Conservation (phyloP, 1,140 invertebrate genomes). For the Ceratoteleas bidentatus region DNA sequence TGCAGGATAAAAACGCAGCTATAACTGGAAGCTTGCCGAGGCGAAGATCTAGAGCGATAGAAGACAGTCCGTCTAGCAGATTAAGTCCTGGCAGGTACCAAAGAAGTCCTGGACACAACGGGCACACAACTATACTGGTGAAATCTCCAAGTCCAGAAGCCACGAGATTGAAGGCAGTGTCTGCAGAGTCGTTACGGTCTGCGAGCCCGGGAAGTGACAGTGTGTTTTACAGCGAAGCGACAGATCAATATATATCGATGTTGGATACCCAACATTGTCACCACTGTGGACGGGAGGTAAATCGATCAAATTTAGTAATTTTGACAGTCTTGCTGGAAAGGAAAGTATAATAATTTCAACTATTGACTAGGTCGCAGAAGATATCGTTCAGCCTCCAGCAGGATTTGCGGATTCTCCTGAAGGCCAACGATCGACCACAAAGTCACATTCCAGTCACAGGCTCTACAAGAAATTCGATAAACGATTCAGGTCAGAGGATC, state of each 20-base stretch:
- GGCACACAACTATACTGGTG: slow-evolving; percentile 71
- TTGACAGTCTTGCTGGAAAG: slow-evolving; percentile 25
- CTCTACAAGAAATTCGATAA: slow-evolving; percentile 92
- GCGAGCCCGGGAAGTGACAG: slow-evolving; percentile 93
- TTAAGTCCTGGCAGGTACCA: slow-evolving; percentile 76
- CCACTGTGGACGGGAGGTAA: slow-evolving; percentile 89
- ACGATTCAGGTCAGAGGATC: slow-evolving; percentile 90
- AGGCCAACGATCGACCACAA: slow-evolving; percentile 77
- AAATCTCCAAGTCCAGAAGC: slow-evolving; percentile 79
- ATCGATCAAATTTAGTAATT: neutral
- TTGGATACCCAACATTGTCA: slow-evolving; percentile 84
- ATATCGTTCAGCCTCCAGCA: slow-evolving; percentile 92
- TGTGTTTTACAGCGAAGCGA: slow-evolving; percentile 92
- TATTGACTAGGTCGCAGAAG: slow-evolving; percentile 82
- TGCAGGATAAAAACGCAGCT: slow-evolving; percentile 82
- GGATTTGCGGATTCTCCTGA: slow-evolving; percentile 93
- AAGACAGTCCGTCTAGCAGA: slow-evolving; percentile 76
- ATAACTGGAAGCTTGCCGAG: slow-evolving; percentile 85
- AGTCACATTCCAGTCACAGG: slow-evolving; percentile 81
- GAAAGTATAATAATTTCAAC: slow-evolving; percentile 10
- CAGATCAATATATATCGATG: slow-evolving; percentile 77
- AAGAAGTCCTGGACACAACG: slow-evolving; percentile 76
- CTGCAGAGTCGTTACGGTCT: slow-evolving; percentile 90
- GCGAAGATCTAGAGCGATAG: slow-evolving; percentile 84
- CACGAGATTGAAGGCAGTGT: slow-evolving; percentile 87